Base-by-base conservation (phyloP, 1,140 invertebrate species). In the Pygmarrhopalites habei region DNA sequence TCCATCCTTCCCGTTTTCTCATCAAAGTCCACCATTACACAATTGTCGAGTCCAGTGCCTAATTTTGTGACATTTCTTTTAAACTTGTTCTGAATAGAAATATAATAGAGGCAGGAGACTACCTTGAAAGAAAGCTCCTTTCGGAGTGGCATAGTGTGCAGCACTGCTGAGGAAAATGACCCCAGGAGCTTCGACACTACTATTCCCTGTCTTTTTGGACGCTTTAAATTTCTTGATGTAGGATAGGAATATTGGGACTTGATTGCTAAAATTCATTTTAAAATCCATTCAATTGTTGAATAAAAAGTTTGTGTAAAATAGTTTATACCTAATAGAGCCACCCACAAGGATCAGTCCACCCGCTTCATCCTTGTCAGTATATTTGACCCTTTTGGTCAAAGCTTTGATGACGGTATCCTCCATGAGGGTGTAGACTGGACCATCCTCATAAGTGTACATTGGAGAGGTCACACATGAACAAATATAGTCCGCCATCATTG, bases 71-170 rank as follows among this genome's bases (percentile, higher is more conserved):
- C 15, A 10, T 46, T 46, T 14, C 5, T 10, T 17, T 46, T n/a
- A 10, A 46, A 39, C 17, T 17, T 10, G 17, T 10, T 39, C 10
- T 17, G 17, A 39, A 39, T 39, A 39, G 17, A 26, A 53, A 29
- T 26, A 25, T 26, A 23, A 25, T 21, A 53, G 10, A 25, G 21
- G 12, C 14, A 14, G 3, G 2, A 39, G 5, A 39, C 17, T 5
- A 12, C 53, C 53, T 39, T 56, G 2, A 12, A 15, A 21, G 21
- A 56, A 56, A 2, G 53, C 53, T 3, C 53, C 53, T 72, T 92
- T 93, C 68, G 89, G 87, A 4, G 95, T 84, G 1, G 94, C 97
- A 75, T 96, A 98, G 76, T 98, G 95, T 21, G 91, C 88, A 77
- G 97, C 87, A 72, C 87, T 86, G 0, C 89, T 92, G 0, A 89